Conservation (phyloP, 2,888 invertebrate genomes). For the Cheiracanthium punctorium region DNA sequence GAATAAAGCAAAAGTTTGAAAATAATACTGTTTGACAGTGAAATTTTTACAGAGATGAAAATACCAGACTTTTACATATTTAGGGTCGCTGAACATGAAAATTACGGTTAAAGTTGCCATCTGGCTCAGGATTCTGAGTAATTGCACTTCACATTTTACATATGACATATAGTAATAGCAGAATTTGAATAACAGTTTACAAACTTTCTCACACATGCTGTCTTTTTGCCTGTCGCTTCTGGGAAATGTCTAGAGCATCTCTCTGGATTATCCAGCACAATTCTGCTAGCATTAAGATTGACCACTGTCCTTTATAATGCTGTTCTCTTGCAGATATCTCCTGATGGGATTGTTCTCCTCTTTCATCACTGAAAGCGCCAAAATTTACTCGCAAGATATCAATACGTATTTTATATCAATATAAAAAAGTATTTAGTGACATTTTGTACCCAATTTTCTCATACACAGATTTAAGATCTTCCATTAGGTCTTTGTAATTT, state of each 20-base stretch:
- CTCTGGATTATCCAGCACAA: no score
- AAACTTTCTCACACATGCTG: not conserved
- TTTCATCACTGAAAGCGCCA: not conserved
- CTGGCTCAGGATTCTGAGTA: constrained; percentile 4
- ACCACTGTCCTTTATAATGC: not conserved
- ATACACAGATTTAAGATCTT: no score
- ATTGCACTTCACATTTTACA: not conserved
- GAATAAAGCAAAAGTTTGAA: no score
- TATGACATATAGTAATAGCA: not conserved
- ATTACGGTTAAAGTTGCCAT: constrained; percentile 11
- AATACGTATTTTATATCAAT: no score
- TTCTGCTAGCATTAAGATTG: no score
- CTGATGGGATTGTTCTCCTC: constrained; percentile 3
- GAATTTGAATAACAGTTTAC: not conserved
- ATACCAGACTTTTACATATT: no score
- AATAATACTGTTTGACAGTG: no score
- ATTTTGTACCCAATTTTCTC: no score
- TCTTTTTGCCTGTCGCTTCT: not conserved
- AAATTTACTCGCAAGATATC: constrained; percentile 6
- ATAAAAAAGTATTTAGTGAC: no score
- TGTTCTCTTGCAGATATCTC: constrained; percentile 2
- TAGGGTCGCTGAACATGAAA: no score
- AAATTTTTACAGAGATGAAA: no score
- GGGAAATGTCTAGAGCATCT: not conserved
- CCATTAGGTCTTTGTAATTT: no score